phyloP scores from a whole-genome alignment of 1,140 invertebrate species.

The Pentalonia nigronervosa region DNA sequence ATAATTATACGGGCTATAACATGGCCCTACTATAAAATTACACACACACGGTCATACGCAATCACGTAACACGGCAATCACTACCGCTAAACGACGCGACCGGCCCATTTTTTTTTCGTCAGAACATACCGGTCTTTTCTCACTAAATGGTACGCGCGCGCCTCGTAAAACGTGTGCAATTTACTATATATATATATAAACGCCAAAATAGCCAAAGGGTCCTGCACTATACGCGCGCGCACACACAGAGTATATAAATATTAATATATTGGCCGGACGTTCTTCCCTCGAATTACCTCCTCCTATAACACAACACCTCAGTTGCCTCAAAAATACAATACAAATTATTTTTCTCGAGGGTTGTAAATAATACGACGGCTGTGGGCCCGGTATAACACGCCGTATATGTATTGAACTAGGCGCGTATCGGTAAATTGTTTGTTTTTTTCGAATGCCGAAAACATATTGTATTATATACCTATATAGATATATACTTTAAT shows the following conservation, averaged over 20 bases:
- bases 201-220: constrained; percentile 30
- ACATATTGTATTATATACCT: background rate
- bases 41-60: background rate
- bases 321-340: constrained; percentile 21
- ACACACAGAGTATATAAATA: background rate
- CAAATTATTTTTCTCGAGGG: constrained; percentile 26
- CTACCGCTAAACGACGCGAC: constrained; percentile 46
- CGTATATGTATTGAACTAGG: background rate
- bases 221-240: background rate
- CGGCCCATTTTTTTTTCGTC: constrained; percentile 39
- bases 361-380: background rate
- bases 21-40: constrained; percentile 40
- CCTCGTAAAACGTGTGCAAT: constrained; percentile 31
- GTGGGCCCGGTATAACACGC: background rate
- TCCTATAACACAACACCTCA: constrained; percentile 10
- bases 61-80: constrained; percentile 52
- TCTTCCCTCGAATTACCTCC: background rate
- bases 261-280: background rate
- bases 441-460: background rate
- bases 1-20: constrained; percentile 32
- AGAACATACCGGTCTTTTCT: background rate
- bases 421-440: constrained; percentile 39
- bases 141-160: constrained; percentile 3
- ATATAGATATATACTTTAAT: background rate
- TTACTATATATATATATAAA: background rate